phyloP scores from a whole-genome alignment of 2,113 vertebrate species.

The Columba janthina region DNA sequence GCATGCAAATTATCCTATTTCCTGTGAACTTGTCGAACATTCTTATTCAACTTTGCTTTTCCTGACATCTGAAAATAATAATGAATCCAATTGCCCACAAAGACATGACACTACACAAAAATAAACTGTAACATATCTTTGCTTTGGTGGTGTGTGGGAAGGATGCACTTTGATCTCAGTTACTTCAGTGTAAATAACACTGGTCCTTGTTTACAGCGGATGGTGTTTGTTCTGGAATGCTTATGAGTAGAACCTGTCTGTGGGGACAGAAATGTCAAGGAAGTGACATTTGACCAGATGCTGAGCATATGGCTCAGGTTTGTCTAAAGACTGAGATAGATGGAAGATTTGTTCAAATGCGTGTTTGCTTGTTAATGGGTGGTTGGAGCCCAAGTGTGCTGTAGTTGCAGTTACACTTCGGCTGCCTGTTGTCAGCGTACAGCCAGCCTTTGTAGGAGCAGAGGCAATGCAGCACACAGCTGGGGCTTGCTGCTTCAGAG shows the following conservation, averaged over 20 bases:
- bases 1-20: background rate
- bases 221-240: background rate
- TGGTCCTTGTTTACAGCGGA: background rate
- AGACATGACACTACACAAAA: background rate
- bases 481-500: background rate
- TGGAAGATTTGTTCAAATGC: background rate
- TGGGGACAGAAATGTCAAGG: background rate
- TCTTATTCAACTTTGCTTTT: background rate
- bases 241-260: background rate
- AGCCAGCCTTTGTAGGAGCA: background rate
- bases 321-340: background rate
- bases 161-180: background rate
- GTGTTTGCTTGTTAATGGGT: accelerated
- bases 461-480: background rate
- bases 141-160: background rate
- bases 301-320: accelerated
- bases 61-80: background rate
- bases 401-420: background rate
- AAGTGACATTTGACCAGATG: background rate
- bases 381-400: background rate
- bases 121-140: background rate
- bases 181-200: background rate
- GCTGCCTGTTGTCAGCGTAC: background rate
- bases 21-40: background rate
- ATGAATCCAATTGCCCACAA: background rate